Base-by-base conservation (phyloP, 2,113 vertebrate genomes). In the Atrichornis clamosus region DNA sequence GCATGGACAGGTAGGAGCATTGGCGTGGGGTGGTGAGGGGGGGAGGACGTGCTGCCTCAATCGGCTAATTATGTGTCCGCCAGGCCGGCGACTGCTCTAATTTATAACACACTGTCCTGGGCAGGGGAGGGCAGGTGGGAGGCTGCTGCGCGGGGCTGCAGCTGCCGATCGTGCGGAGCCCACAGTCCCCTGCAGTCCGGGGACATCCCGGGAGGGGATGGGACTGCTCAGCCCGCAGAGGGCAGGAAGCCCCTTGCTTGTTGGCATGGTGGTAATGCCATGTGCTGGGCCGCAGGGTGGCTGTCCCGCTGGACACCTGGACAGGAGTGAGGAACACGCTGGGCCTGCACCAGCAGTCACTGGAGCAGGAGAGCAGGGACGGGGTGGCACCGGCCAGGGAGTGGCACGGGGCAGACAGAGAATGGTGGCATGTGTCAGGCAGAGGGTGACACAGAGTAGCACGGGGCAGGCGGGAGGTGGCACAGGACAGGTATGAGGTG, bases 181-280 rank as follows among this genome's bases (percentile, higher is more conserved):
- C 14, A 0, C 10, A n/a, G 67, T 15, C 33, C 72, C 27, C 26
- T 4, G 7, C 68, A 47, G 49, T 27, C 26, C 3, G 37, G 70
- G 50, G 56, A 7, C 33, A 17, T 2, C 46, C 12, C 1, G 7
- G 42, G 18, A 30, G 10, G 32, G 42, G 30, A 33, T 0, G 2
- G 35, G 23, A 18, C 28, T 5, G 10, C 35, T 55, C 8, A 1
- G 1, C 18, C 50, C 33, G 0, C 4, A 7, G 16, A 0, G 10
- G 22, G 41, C 65, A n/a, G 52, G 30, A 3, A 5, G 27, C 5
- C 42, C 4, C 0, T n/a, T 2, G 4, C 46, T 26, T 6, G 33
- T 6, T 5, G 13, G 42, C 52, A 1, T 12, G 62, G 62, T 2
- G 22, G 39, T 3, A 2, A 2, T 9, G 85, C 55, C 41, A 1